Conservation (phyloP, 1,140 invertebrate genomes). For the Oedothorax gibbosus region DNA sequence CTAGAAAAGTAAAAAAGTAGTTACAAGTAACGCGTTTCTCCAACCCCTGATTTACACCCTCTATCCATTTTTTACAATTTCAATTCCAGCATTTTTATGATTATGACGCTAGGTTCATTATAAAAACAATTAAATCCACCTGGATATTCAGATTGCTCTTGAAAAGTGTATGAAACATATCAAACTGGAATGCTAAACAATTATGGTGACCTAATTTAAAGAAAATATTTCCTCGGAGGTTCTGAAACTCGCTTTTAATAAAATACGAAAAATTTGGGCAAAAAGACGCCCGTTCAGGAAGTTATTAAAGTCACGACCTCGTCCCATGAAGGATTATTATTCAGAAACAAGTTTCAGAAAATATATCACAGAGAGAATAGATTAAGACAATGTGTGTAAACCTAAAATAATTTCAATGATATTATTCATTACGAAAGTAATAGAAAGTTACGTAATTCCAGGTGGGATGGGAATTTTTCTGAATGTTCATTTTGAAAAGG, state of each 20-base stretch:
- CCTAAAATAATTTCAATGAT: too few relatives aligned
- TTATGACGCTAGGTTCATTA: too few relatives aligned
- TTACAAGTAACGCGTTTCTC: too few relatives aligned
- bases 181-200: conserved; percentile 18
- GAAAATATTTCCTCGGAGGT: conserved; percentile 25
- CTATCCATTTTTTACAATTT: neutral
- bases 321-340: conserved; percentile 14
- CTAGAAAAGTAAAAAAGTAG: too few relatives aligned
- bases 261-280: neutral
- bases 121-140: conserved; percentile 2
- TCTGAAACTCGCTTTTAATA: conserved; percentile 15
- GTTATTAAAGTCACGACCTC: conserved; percentile 31
- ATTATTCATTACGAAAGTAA: too few relatives aligned
- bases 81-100: neutral
- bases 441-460: too few relatives aligned
- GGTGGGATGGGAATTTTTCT: too few relatives aligned
- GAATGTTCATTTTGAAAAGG: too few relatives aligned
- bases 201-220: conserved; percentile 36
- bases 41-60: neutral
- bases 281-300: conserved; percentile 2
- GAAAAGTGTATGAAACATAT: conserved; percentile 16
- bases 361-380: neutral
- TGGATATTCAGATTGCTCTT: neutral
- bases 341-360: conserved; percentile 16
- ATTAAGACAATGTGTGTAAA: conserved; percentile 14